Evolutionary conservation across 2,113 vertebrate species (phyloP).

Genomic region (Triplophysa tibetana): DNA sequence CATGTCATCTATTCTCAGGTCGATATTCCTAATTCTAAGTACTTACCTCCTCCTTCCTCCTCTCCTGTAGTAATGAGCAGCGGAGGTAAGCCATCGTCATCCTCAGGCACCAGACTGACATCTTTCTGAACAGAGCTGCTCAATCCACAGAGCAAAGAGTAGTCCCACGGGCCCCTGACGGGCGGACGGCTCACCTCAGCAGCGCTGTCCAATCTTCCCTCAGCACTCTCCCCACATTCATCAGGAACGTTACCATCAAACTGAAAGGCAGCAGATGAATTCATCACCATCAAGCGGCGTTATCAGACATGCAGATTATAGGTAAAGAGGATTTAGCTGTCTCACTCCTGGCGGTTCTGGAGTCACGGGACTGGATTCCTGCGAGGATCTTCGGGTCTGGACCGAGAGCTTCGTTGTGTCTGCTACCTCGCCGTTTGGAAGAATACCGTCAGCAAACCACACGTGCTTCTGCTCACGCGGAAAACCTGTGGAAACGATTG

Average conservation of each 20-base stretch:
- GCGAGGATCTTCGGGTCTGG: conserved; percentile 73
- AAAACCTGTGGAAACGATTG: conserved; percentile 67
- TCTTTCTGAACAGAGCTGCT: conserved; percentile 70
- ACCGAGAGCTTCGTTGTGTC: conserved; percentile 83
- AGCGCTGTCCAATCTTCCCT: conserved; percentile 46
- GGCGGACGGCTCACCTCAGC: conserved; percentile 54
- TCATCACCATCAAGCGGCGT: background rate
- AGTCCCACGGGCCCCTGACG: conserved; percentile 73
- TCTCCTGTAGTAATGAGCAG: conserved; percentile 78
- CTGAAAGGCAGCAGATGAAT: conserved; percentile 32
- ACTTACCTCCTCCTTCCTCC: conserved; percentile 77
- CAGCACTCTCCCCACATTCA: background rate
- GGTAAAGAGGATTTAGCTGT: conserved; percentile 14
- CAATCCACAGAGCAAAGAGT: conserved; percentile 77
- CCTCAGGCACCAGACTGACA: conserved; percentile 82
- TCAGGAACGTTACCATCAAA: conserved; percentile 14
- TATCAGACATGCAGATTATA: background rate
- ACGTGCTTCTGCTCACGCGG: conserved; percentile 88
- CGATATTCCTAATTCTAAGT: background rate
- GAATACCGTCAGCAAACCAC: conserved; percentile 94
- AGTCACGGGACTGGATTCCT: conserved; percentile 71
- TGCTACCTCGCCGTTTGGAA: conserved; percentile 92
- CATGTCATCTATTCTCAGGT: no score
- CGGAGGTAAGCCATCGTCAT: conserved; percentile 81
- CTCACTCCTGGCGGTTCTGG: conserved; percentile 64